Percentiles rank a stretch among this genome's conserved stretches.
Evolutionary conservation across 2,888 invertebrate genomes (phyloP).

Genomic region (Caradrina kadenii): DNA sequence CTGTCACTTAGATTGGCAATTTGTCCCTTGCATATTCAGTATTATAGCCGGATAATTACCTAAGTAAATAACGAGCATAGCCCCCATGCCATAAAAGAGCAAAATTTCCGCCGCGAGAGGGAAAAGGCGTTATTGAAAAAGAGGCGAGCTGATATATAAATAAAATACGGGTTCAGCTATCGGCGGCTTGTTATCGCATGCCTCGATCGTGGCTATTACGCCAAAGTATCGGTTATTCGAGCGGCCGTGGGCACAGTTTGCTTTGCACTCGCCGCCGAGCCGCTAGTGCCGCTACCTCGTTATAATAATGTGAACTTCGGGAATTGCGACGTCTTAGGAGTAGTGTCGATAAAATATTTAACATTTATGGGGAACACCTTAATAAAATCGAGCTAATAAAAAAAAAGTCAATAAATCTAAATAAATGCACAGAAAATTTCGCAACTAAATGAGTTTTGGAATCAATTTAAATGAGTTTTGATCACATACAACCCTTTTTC

Average conservation of each 20-base stretch:
- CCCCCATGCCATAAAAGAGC: conserved; percentile 86
- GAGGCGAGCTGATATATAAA: conserved; percentile 89
- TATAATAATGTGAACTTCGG: conserved; percentile 91
- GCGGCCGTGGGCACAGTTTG: conserved; percentile 88
- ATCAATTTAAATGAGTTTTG: neutral
- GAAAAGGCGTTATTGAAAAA: conserved; percentile 90
- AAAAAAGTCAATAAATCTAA: conserved; percentile 50
- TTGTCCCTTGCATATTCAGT: conserved; percentile 84
- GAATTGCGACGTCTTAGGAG: conserved; percentile 87
- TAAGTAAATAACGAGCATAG: conserved; percentile 87
- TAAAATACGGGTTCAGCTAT: conserved; percentile 91
- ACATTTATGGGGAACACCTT: conserved; percentile 59
- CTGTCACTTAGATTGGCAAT: conserved; percentile 79
- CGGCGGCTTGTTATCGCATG: conserved; percentile 91
- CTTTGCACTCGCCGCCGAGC: conserved; percentile 84
- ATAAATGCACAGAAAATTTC: conserved; percentile 19
- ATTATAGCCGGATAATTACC: conserved; percentile 85
- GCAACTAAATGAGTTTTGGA: neutral
- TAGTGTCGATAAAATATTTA: conserved; percentile 75
- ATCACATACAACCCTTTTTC: neutral
- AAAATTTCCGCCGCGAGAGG: conserved; percentile 86
- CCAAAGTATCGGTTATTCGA: conserved; percentile 88
- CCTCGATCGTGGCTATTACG: conserved; percentile 87
- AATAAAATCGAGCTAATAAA: conserved; percentile 58
- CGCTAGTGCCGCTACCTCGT: conserved; percentile 85